These are phyloP conservation scores for Lasioglossum figueresi DNA, from an alignment of 2,888 invertebrate genomes.

Conservation along the genomic window DNA sequence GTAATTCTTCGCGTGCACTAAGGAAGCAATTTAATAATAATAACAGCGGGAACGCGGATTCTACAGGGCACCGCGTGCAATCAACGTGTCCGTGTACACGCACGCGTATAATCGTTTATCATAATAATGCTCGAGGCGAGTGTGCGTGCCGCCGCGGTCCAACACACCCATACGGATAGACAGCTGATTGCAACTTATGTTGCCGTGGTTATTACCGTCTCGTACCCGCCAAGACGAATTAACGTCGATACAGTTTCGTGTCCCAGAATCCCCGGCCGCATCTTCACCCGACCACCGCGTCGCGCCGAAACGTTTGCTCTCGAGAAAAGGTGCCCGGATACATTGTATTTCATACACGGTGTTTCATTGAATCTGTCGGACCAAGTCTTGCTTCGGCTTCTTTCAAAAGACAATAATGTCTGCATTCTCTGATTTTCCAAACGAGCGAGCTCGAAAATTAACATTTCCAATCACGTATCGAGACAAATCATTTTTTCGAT, in stretches of 20 bases:
- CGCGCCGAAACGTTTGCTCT: background rate
- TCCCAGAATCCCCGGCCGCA: slow-evolving; percentile 52
- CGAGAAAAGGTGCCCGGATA: background rate
- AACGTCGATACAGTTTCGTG: slow-evolving; percentile 58
- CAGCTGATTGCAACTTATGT: slow-evolving; percentile 60
- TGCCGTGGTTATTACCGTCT: slow-evolving; percentile 64
- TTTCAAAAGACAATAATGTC: background rate
- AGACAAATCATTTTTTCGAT: background rate
- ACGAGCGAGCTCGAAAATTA: background rate
- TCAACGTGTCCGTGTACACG: slow-evolving; percentile 31
- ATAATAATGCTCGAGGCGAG: slow-evolving; percentile 43
- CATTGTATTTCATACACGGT: background rate
- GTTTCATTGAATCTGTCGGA: background rate
- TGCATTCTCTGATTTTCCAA: no score
- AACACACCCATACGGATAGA: slow-evolving; percentile 44
- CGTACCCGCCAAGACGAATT: slow-evolving; percentile 58
- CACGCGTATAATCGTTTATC: slow-evolving; percentile 54
- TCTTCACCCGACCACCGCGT: slow-evolving; percentile 3
- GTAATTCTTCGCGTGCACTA: slow-evolving; percentile 58
- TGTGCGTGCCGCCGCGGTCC: slow-evolving; percentile 31
- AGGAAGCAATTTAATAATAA: slow-evolving; percentile 64
- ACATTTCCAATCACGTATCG: background rate
- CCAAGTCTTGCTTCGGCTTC: background rate
- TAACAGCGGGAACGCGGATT: slow-evolving; percentile 48
- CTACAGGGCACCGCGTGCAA: slow-evolving; percentile 29